These are phyloP conservation scores for Pituophis catenifer DNA, from an alignment of 2,113 vertebrate genomes.

Conservation along the genomic window DNA sequence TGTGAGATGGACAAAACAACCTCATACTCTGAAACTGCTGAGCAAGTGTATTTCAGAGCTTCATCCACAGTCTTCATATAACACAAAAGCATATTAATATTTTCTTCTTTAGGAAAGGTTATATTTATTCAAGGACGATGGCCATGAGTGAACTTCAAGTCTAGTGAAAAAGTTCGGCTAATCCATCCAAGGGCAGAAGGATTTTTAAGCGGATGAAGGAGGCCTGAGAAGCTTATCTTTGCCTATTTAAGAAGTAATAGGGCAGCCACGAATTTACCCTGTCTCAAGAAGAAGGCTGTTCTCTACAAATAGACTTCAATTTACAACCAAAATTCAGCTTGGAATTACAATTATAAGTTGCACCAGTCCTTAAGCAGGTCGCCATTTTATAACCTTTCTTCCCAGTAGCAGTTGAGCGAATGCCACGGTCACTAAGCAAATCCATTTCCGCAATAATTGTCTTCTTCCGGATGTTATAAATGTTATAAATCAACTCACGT, in stretches of 20 bases:
- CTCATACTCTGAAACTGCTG: neutral
- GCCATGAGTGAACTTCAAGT: neutral
- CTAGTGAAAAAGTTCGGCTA: neutral
- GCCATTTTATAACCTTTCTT: no score
- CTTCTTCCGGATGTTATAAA: neutral
- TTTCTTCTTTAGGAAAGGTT: neutral
- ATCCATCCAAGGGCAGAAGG: neutral
- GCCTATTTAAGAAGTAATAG: neutral
- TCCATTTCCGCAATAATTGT: neutral
- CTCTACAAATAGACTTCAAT: neutral
- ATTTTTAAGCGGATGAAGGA: neutral
- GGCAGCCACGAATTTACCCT: neutral
- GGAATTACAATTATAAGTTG: neutral
- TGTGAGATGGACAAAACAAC: neutral
- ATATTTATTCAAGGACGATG: neutral
- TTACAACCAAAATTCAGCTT: neutral
- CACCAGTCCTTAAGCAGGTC: no score
- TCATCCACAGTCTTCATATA: neutral
- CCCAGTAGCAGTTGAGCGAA: neutral
- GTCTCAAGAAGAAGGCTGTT: neutral
- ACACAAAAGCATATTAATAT: neutral
- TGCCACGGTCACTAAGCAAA: neutral
- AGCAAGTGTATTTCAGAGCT: neutral
- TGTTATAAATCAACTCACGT: neutral
- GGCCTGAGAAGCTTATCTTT: neutral